These are phyloP conservation scores for Aspidiotus rigidus DNA, from an alignment of 2,888 invertebrate genomes.

Conservation along the genomic window DNA sequence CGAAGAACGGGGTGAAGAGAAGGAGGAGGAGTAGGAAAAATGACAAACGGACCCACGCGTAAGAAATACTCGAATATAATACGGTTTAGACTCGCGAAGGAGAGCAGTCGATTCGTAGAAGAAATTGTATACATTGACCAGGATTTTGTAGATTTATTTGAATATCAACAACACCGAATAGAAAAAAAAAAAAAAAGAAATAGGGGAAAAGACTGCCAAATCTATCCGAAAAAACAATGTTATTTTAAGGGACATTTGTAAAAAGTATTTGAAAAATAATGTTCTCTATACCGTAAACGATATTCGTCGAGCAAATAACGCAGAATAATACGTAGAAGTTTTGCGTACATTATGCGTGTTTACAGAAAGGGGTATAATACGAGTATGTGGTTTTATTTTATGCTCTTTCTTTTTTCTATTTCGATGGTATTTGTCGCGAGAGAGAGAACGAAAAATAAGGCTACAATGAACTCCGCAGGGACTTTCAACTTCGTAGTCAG, in stretches of 20 bases:
- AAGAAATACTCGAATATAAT: no score
- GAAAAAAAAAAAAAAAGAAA: neutral
- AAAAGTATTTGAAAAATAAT: constrained; percentile 13
- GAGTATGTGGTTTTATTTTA: no score
- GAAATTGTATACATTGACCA: neutral
- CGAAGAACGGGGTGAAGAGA: no score
- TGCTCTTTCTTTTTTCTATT: no score
- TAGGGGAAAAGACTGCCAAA: neutral
- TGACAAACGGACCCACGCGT: no score
- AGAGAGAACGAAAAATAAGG: no score
- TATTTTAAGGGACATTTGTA: constrained; percentile 19
- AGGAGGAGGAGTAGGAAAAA: no score
- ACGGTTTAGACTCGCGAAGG: no score
- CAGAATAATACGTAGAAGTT: constrained; percentile 30
- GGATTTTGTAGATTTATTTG: constrained; percentile 4
- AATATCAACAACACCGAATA: neutral
- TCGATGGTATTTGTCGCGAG: no score
- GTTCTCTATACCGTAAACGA: neutral
- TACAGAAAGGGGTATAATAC: no score
- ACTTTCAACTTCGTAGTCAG: no score
- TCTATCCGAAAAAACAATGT: constrained; percentile 16
- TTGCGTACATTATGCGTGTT: constrained; percentile 20
- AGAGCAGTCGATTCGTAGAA: neutral
- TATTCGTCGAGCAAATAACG: constrained; percentile 24
- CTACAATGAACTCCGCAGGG: no score